Percentiles rank a stretch among this genome's conserved stretches.
These are phyloP conservation scores for Ormia ochracea DNA, from an alignment of 2,888 invertebrate genomes.

Conservation along the genomic window DNA sequence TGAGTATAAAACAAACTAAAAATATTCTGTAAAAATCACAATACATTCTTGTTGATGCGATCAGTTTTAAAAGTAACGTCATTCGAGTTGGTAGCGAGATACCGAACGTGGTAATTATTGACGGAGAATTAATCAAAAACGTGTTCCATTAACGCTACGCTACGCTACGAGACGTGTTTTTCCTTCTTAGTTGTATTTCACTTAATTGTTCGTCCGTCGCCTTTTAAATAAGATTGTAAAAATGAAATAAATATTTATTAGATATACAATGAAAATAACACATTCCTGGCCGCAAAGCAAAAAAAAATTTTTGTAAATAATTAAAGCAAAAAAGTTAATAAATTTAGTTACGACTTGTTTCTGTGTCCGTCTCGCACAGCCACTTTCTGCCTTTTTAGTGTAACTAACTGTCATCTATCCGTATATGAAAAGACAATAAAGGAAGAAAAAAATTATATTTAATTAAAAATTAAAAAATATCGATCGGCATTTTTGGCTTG, in stretches of 20 bases:
- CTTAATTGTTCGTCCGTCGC: slow-evolving; percentile 12
- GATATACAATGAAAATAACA: slow-evolving; percentile 34
- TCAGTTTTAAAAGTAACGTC: slow-evolving; percentile 77
- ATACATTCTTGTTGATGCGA: slow-evolving; percentile 73
- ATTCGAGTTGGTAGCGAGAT: slow-evolving; percentile 63
- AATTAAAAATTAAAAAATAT: slow-evolving; percentile 41
- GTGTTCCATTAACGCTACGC: slow-evolving; percentile 55
- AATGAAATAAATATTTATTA: slow-evolving; percentile 42
- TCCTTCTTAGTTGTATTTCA: slow-evolving; percentile 3
- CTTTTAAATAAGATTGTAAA: not conserved
- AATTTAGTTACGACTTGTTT: slow-evolving; percentile 51
- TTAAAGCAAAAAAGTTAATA: slow-evolving; percentile 33
- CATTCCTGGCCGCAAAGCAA: slow-evolving; percentile 34
- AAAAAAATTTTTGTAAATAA: not conserved
- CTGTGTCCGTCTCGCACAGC: not conserved
- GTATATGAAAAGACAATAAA: slow-evolving; percentile 26
- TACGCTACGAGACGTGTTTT: slow-evolving; percentile 58
- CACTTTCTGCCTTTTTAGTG: slow-evolving; percentile 3
- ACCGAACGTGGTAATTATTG: slow-evolving; percentile 38
- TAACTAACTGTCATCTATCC: not conserved
- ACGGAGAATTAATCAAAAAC: slow-evolving; percentile 46
- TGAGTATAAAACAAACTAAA: slow-evolving; percentile 14
- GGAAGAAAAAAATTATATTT: slow-evolving; percentile 23
- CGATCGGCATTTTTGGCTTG: slow-evolving; percentile 22
- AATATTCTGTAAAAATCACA: slow-evolving; percentile 59